A percentile compares a stretch with the other conserved stretches of the same genome.
These are phyloP conservation scores for Oostethus manadensis DNA, from an alignment of 2,113 vertebrate genomes.

Conservation along the genomic window DNA sequence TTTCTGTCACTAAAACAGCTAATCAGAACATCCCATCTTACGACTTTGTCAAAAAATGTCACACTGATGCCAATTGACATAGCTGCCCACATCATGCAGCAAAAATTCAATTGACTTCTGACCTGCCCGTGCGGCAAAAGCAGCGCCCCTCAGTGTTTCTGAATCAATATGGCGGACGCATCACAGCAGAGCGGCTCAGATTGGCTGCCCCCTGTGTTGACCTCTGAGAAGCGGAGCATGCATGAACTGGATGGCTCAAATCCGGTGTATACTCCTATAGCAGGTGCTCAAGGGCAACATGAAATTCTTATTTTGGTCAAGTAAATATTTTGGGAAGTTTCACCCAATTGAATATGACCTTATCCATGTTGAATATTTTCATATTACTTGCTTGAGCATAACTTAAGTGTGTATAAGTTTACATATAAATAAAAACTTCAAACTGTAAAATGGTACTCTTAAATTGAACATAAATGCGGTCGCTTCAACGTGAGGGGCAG, in stretches of 20 bases:
- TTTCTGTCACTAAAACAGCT: not conserved
- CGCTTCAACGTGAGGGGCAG: no score
- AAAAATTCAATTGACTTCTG: constrained; percentile 58
- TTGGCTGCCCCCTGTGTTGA: constrained; percentile 53
- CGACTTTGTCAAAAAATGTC: constrained; percentile 15
- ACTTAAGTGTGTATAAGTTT: no score
- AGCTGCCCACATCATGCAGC: constrained; percentile 42
- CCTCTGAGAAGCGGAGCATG: constrained; percentile 37
- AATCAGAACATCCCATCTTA: not conserved
- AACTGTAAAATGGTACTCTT: no score
- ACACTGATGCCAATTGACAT: constrained; percentile 57
- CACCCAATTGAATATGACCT: constrained; percentile 12
- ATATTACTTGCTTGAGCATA: no score
- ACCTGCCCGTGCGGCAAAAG: constrained; percentile 44
- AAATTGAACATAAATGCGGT: no score
- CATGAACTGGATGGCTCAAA: constrained; percentile 45
- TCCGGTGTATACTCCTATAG: constrained; percentile 16
- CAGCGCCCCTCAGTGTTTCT: constrained; percentile 46
- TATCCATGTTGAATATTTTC: constrained; percentile 8
- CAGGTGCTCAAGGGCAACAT: constrained; percentile 14
- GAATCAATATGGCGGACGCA: constrained; percentile 57
- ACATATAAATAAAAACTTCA: no score
- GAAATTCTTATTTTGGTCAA: constrained; percentile 9
- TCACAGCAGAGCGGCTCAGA: constrained; percentile 37
- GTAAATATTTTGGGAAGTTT: constrained; percentile 20